Conservation (phyloP, 2,113 vertebrate genomes). For the Cricetomys ansorgei region DNA sequence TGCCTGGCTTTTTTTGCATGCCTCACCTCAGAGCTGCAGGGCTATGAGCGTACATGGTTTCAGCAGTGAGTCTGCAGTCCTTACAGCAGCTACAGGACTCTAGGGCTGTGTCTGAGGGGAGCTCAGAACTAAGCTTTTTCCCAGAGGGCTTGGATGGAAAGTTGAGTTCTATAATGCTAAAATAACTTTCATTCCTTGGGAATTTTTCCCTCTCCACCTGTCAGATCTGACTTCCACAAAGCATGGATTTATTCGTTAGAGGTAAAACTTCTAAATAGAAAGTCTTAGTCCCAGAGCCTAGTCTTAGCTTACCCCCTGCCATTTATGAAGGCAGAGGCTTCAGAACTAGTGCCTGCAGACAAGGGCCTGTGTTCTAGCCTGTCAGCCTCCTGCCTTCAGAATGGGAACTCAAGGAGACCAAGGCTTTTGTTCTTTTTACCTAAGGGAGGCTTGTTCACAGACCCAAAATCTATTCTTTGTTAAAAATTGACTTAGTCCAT, state of each 20-base stretch:
- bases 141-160: background rate
- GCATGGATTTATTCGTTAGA: slow-evolving; percentile 23
- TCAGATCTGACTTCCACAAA: slow-evolving; percentile 29
- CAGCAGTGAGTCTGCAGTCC: background rate
- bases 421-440: background rate
- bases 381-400: background rate
- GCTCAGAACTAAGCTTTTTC: background rate
- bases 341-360: background rate
- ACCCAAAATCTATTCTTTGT: background rate
- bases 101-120: background rate
- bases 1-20: background rate
- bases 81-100: background rate
- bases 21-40: background rate
- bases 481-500: background rate
- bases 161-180: background rate
- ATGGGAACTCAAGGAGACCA: background rate
- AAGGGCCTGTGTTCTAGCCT: background rate
- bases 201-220: slow-evolving; percentile 36
- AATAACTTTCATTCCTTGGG: slow-evolving; percentile 11
- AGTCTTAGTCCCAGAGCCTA: background rate
- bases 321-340: background rate
- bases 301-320: background rate
- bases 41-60: background rate
- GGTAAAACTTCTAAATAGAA: slow-evolving; percentile 36
- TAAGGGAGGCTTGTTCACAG: background rate